Evolutionary conservation across 1,140 invertebrate species (phyloP).

Genomic region (Planococcus citri): DNA sequence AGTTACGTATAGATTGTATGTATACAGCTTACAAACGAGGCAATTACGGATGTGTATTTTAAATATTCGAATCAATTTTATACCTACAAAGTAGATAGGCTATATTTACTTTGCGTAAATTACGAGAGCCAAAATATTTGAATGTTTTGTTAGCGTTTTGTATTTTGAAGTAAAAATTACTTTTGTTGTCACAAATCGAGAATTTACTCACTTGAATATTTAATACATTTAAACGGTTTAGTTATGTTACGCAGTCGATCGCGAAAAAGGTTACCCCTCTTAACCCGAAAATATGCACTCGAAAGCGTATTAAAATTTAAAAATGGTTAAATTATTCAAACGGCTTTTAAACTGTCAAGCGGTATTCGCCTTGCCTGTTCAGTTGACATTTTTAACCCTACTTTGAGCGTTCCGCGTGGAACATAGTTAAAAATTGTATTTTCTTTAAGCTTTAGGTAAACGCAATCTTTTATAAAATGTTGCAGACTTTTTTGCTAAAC

Average conservation of each 20-base stretch:
- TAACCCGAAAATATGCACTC: constrained; percentile 18
- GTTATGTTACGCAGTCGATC: constrained; percentile 12
- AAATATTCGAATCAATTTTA: no score
- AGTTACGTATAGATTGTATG: no score
- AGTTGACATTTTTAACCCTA: constrained; percentile 16
- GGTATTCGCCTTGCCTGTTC: constrained; percentile 9
- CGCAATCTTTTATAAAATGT: constrained; percentile 4
- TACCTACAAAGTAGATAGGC: no score
- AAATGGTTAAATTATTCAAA: constrained; percentile 18
- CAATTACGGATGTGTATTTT: no score
- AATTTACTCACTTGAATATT: constrained; percentile 17
- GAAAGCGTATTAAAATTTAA: constrained; percentile 16
- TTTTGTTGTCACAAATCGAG: constrained; percentile 5
- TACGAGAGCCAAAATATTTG: no score
- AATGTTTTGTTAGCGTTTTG: no score
- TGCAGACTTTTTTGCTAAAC: neutral
- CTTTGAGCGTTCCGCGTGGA: constrained; percentile 5
- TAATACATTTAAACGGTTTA: constrained; percentile 11
- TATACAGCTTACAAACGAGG: no score
- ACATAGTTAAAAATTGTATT: constrained; percentile 8
- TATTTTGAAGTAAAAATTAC: neutral
- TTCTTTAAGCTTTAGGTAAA: constrained; percentile 7
- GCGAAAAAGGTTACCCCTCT: constrained; percentile 14
- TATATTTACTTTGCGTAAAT: no score
- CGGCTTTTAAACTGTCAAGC: constrained; percentile 18